Evolutionary conservation across 2,888 invertebrate genomes (phyloP).

Genomic region (Drosophila seclusa): DNA sequence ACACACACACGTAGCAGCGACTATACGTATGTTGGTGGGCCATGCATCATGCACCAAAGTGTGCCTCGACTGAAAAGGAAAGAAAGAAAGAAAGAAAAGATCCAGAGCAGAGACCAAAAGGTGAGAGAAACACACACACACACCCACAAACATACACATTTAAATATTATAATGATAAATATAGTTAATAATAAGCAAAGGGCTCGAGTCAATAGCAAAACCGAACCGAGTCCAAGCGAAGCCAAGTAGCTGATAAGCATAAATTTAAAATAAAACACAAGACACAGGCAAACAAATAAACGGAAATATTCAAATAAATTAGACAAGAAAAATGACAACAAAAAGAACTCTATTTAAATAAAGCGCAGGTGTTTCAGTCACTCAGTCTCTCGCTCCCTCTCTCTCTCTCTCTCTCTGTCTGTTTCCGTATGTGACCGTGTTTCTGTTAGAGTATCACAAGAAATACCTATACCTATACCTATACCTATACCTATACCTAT

Average conservation of each 20-base stretch:
- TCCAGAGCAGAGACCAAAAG: constrained; percentile 23
- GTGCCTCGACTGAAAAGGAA: constrained; percentile 27
- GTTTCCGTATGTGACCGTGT: no score
- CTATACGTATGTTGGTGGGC: constrained; percentile 11
- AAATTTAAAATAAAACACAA: constrained; percentile 48
- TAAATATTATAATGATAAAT: constrained; percentile 68
- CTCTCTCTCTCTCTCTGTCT: not conserved
- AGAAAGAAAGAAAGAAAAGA: constrained; percentile 6
- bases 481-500: no score
- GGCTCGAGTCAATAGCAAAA: constrained; percentile 18
- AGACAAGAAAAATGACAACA: constrained; percentile 12
- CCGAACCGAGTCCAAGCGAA: constrained; percentile 24
- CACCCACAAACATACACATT: constrained; percentile 33
- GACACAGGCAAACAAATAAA: constrained; percentile 10
- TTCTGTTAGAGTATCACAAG: no score
- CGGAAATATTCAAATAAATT: constrained; percentile 25
- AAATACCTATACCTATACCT: not conserved
- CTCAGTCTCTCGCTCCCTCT: not conserved
- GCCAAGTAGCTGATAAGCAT: constrained; percentile 62
- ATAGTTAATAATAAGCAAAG: constrained; percentile 66
- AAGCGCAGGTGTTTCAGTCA: constrained; percentile 41
- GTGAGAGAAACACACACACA: constrained; percentile 14
- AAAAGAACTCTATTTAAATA: constrained; percentile 46
- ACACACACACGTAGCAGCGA: constrained; percentile 1
- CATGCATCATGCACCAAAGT: constrained; percentile 42